Evolutionary conservation across 2,797 vertebrate genomes (phyloP).

Genomic region (Micrastur ruficollis): DNA sequence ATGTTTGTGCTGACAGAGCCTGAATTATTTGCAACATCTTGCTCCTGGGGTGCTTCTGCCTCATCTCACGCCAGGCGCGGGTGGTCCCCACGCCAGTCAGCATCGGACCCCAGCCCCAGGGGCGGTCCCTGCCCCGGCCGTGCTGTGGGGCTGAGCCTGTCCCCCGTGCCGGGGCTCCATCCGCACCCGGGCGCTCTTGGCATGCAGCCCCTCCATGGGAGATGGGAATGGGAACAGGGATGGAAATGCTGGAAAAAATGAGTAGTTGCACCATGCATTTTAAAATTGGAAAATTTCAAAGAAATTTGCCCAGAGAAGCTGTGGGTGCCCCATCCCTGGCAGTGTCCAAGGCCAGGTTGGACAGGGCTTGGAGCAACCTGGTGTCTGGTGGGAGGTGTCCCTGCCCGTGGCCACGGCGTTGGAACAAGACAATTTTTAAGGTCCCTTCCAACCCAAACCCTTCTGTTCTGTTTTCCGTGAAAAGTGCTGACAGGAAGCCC

Average conservation of each 20-base stretch:
- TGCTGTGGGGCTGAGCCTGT: neutral
- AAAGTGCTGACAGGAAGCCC: rapidly evolving
- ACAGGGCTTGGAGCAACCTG: neutral
- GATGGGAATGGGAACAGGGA: neutral
- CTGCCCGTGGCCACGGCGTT: neutral
- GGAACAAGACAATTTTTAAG: rapidly evolving
- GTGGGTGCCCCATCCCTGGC: neutral
- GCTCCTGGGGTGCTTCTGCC: neutral
- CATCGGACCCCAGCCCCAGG: neutral
- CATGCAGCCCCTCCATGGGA: neutral
- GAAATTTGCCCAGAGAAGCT: neutral
- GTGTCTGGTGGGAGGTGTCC: too few species aligned
- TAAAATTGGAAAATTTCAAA: neutral
- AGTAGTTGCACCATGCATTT: rapidly evolving
- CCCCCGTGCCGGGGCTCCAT: neutral
- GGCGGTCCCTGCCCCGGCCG: neutral
- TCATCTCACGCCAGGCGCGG: rapidly evolving
- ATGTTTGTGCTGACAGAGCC: neutral
- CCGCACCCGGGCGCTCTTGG: rapidly evolving
- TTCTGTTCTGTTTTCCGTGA: too few species aligned
- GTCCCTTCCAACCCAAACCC: neutral
- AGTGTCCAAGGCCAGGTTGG: neutral
- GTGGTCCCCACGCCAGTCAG: neutral
- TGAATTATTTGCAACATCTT: neutral
- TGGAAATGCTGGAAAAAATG: neutral